These are phyloP conservation scores for Siderastrea radians DNA, from an alignment of 92 coral and sea anemone genomes.

Conservation along the genomic window DNA sequence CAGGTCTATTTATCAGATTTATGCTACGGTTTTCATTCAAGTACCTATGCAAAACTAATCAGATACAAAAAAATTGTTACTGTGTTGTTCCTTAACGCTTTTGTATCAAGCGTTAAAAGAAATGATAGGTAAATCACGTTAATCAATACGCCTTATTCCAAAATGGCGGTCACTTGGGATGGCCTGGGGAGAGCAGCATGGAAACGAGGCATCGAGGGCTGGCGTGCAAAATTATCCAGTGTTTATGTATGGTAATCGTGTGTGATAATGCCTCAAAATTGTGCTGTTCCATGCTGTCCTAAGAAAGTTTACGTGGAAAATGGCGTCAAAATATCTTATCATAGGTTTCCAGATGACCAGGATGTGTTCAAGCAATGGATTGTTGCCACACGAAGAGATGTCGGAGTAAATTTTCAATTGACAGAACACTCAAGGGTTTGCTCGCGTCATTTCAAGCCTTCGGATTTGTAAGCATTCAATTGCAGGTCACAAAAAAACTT, in stretches of 20 bases:
- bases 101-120: no score
- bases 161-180: no score
- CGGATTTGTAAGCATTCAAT: slow-evolving; percentile 19
- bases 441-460: slow-evolving; percentile 75
- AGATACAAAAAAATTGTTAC: no score
- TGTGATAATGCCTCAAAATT: neutral
- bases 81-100: no score
- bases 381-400: slow-evolving; percentile 74
- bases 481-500: neutral
- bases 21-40: no score
- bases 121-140: no score
- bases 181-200: no score
- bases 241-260: neutral
- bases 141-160: no score
- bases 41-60: no score
- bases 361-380: slow-evolving; percentile 66
- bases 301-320: slow-evolving; percentile 70
- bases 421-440: slow-evolving; percentile 68
- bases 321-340: slow-evolving; percentile 66
- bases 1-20: no score
- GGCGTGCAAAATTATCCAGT: no score
- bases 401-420: slow-evolving; percentile 67
- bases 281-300: slow-evolving; percentile 76
- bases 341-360: slow-evolving; percentile 67
- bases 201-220: no score